A percentile compares a stretch with the other conserved stretches of the same genome.
These are phyloP conservation scores for Cetonia aurata DNA, from an alignment of 2,888 invertebrate genomes.

Conservation along the genomic window DNA sequence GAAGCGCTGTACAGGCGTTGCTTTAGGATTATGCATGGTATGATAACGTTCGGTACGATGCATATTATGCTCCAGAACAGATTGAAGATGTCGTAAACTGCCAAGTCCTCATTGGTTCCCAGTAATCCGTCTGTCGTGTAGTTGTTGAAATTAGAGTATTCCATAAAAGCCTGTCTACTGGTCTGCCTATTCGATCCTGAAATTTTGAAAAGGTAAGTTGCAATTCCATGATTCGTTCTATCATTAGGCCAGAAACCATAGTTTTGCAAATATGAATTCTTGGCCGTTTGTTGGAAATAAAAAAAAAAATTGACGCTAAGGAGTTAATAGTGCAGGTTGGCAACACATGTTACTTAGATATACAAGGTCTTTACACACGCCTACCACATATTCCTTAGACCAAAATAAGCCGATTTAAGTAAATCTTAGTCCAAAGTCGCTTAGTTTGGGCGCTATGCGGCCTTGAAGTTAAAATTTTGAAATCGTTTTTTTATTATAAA, in stretches of 20 bases:
- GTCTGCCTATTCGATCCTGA: background rate
- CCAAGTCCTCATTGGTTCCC: background rate
- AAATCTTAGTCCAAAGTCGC: too few species aligned
- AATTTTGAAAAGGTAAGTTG: background rate
- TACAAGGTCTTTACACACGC: too few species aligned
- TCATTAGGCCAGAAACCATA: background rate
- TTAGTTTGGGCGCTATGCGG: too few species aligned
- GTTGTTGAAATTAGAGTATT: conserved; percentile 7
- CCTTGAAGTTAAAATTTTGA: too few species aligned
- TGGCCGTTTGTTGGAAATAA: too few species aligned
- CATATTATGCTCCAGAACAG: conserved; percentile 29
- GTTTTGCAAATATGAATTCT: background rate
- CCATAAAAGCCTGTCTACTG: conserved; percentile 13
- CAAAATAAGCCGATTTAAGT: too few species aligned
- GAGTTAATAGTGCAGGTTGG: too few species aligned
- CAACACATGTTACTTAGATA: too few species aligned
- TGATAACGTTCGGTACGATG: conserved; percentile 12
- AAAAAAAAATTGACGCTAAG: too few species aligned
- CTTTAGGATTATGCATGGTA: conserved; percentile 21
- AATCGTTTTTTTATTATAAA: too few species aligned
- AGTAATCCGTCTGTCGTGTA: conserved; percentile 14
- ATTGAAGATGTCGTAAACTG: conserved; percentile 22
- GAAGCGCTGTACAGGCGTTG: conserved; percentile 18
- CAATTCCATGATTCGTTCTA: background rate
- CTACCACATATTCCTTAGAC: too few species aligned